Conservation (phyloP, 2,797 vertebrate species). For the Synanceia verrucosa region DNA sequence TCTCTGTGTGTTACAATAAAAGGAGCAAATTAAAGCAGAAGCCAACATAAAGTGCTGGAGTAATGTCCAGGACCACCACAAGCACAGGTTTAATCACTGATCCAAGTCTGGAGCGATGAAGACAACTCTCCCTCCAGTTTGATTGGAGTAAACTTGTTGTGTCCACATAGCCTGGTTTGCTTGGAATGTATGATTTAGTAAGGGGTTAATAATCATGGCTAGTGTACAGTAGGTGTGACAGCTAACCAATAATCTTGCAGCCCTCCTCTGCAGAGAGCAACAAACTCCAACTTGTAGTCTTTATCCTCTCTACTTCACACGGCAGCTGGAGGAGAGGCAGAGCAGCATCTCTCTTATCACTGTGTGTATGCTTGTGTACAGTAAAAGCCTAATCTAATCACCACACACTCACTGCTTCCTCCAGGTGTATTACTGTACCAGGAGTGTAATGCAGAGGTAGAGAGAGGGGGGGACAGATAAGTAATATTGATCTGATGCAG, state of each 20-base stretch:
- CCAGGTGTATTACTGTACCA: constrained; percentile 75
- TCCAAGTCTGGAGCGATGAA: no score
- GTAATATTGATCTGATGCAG: constrained; percentile 78
- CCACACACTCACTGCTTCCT: constrained; percentile 70
- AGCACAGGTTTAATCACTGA: not conserved
- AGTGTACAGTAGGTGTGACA: not conserved
- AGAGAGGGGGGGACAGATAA: constrained; percentile 59
- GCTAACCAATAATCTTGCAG: constrained; percentile 41
- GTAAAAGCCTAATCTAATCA: constrained; percentile 78
- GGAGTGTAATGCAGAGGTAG: constrained; percentile 65
- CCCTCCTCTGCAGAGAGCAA: constrained; percentile 42
- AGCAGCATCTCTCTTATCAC: constrained; percentile 72
- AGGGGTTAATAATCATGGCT: no score
- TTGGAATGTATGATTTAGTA: not conserved
- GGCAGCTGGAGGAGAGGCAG: constrained; percentile 52
- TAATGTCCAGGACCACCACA: no score
- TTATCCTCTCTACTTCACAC: constrained; percentile 72
- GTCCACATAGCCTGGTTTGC: no score
- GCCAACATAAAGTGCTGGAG: no score
- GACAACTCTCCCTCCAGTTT: not conserved
- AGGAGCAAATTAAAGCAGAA: no score
- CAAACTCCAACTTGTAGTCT: constrained; percentile 56
- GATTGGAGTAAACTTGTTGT: not conserved
- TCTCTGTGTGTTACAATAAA: no score
- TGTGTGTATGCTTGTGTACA: constrained; percentile 64